Evolutionary conservation across 1,140 invertebrate species (phyloP).

Genomic region (Drosophila willistoni): DNA sequence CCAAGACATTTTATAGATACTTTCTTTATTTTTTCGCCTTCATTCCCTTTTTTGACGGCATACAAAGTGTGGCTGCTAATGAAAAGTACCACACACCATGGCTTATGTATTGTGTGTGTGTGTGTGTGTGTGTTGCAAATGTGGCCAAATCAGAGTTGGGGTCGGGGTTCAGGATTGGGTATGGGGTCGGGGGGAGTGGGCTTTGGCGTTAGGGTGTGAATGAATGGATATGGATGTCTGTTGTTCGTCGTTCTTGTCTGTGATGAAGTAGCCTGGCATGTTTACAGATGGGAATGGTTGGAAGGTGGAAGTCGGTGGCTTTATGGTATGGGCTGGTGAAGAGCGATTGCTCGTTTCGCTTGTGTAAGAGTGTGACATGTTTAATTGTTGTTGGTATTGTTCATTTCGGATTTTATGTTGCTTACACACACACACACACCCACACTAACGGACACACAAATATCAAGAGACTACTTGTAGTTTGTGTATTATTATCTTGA

Average conservation of each 20-base stretch:
- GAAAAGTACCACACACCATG: constrained; percentile 55
- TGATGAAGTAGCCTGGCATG: constrained; percentile 39
- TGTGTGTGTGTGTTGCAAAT: neutral
- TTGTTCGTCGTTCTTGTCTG: constrained; percentile 20
- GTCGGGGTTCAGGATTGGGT: constrained; percentile 20
- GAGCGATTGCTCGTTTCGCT: constrained; percentile 22
- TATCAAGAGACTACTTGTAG: neutral
- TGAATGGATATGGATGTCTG: constrained; percentile 49
- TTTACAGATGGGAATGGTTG: constrained; percentile 13
- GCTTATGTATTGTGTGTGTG: constrained; percentile 23
- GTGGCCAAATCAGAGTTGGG: constrained; percentile 27
- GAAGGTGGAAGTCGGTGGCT: neutral
- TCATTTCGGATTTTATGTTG: constrained; percentile 23
- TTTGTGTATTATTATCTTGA: neutral
- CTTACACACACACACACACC: constrained; percentile 4
- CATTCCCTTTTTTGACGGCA: constrained; percentile 24
- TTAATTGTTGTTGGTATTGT: constrained; percentile 42
- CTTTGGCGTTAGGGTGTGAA: constrained; percentile 37
- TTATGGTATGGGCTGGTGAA: neutral
- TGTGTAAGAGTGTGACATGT: constrained; percentile 19
- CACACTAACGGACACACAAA: neutral
- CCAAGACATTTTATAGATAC: constrained; percentile 69
- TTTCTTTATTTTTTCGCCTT: constrained; percentile 39
- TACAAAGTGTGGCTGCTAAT: constrained; percentile 74
- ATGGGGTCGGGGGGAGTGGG: constrained; percentile 22